A percentile compares a stretch with the other conserved stretches of the same genome.
Conservation (phyloP, 2,113 vertebrate genomes). For the Abramis brama region DNA sequence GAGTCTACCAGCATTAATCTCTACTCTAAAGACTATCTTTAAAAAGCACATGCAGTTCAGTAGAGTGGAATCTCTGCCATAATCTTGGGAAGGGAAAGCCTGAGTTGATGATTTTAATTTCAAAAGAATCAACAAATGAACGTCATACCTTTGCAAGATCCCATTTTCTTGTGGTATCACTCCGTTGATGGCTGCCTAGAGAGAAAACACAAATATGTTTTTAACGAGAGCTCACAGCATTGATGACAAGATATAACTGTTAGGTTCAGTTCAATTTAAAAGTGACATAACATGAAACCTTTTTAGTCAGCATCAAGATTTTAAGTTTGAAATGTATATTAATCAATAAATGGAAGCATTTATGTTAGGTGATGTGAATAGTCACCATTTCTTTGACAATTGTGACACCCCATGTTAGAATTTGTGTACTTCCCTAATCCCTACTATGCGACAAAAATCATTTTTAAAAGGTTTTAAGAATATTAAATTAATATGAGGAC, state of each 20-base stretch:
- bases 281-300: not conserved
- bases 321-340: not conserved
- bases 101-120: not conserved
- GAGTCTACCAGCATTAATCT: conserved; percentile 14
- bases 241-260: not conserved
- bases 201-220: conserved; percentile 54
- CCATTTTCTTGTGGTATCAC: conserved; percentile 99
- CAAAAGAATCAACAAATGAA: not conserved
- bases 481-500: not conserved
- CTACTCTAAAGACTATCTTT: not conserved
- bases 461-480: not conserved
- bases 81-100: not conserved
- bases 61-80: not conserved
- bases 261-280: not conserved
- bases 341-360: not conserved
- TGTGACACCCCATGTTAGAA: not conserved
- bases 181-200: conserved; percentile 98
- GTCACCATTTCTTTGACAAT: not conserved
- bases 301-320: not conserved
- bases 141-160: conserved; percentile 93
- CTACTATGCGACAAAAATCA: not conserved
- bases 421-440: not conserved
- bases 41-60: not conserved
- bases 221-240: not conserved
- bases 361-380: not conserved